These are phyloP conservation scores for Tholera decimalis DNA, from an alignment of 2,888 invertebrate species.

Conservation along the genomic window DNA sequence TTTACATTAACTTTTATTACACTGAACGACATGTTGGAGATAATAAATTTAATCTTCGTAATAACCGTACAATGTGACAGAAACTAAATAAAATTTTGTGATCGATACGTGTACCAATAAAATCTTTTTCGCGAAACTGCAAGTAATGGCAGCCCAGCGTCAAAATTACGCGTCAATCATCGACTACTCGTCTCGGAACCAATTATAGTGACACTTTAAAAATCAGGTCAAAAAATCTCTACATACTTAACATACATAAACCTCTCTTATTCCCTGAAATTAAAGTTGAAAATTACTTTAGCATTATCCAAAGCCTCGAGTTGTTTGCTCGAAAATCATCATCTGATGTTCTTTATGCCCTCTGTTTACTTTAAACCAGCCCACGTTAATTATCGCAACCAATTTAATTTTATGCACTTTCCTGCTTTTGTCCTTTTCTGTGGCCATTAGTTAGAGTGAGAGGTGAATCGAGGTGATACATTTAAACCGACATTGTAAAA, in stretches of 20 bases:
- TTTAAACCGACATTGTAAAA: slow-evolving; percentile 83
- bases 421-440: slow-evolving; percentile 67
- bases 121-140: slow-evolving; percentile 68
- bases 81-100: slow-evolving; percentile 63
- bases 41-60: slow-evolving; percentile 60
- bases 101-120: slow-evolving; percentile 67
- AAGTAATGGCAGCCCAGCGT: slow-evolving; percentile 67
- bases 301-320: slow-evolving; percentile 63
- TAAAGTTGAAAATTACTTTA: slow-evolving; percentile 67
- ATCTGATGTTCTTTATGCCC: slow-evolving; percentile 63
- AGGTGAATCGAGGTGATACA: slow-evolving; percentile 74
- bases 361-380: slow-evolving; percentile 83
- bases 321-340: slow-evolving; percentile 74
- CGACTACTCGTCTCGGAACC: slow-evolving; percentile 73
- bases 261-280: slow-evolving; percentile 63
- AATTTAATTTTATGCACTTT: slow-evolving; percentile 79
- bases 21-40: slow-evolving; percentile 42
- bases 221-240: slow-evolving; percentile 73
- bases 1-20: slow-evolving; percentile 63
- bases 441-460: slow-evolving; percentile 64
- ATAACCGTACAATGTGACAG: slow-evolving; percentile 65
- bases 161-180: slow-evolving; percentile 77
- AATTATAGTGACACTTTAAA: slow-evolving; percentile 78
- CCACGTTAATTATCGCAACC: slow-evolving; percentile 82
- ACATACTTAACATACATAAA: slow-evolving; percentile 64